Base-by-base conservation (phyloP, 1,140 invertebrate species). In the Cydia strobilella region DNA sequence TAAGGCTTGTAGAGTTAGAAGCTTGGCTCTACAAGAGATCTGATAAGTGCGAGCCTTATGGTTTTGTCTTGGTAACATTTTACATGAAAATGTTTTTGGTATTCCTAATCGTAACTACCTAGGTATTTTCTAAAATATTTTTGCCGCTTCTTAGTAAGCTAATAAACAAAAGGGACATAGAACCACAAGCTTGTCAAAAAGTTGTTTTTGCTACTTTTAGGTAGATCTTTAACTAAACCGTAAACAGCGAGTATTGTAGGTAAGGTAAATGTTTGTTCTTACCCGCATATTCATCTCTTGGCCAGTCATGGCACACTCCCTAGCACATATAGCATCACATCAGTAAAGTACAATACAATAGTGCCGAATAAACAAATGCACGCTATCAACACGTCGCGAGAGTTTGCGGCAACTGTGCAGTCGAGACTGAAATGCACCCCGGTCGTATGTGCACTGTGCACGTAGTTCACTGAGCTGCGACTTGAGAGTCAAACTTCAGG, bases 271-370 rank as follows among this genome's bases (percentile, higher is more conserved):
- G 25, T 35, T 23, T 39, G 48, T 75, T 72, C 86, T 88, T 80
- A 89, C 88, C 88, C 83, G 83, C 73, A 89, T 81, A 85, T 90
- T 85, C 88, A 89, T 90, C 66, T 81, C 83, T 86, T 86, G 51
- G 48, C 75, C 80, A 79, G 72, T 42, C 65, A 69, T 69, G 65
- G 65, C 85, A 88, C 84, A 83, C 71, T 76, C 79, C 82, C 76
- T 79, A 69, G 31, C 80, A 82, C 80, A 81, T 75, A 78, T 31
- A 73, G 74, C 78, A 81, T 69, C 80, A 81, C 76, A n/a, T n/a
- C n/a, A 72, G 73, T 71, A 79, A 72, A 78, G 75, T 77, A 77
- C 77, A 79, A 76, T 77, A 75, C 65, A 77, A 76, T 71, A 54
- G 69, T 72, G 10, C 66, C 74, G 15, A 69, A 7, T 69, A 69